A percentile compares a stretch with the other conserved stretches of the same genome.
Conservation (phyloP, 2,888 invertebrate species). For the Parthenolecanium corni region DNA sequence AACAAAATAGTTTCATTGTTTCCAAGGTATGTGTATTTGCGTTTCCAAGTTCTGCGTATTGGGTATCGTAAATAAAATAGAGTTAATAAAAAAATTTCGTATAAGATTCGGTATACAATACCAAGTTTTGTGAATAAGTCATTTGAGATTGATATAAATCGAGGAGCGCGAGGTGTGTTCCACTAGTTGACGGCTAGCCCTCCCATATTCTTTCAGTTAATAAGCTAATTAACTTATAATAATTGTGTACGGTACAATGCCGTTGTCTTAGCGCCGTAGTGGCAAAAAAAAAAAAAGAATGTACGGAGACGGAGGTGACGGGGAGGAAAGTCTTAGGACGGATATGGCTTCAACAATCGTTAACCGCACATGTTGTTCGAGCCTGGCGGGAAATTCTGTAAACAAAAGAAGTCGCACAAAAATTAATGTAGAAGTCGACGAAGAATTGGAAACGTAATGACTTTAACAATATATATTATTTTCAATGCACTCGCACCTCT, state of each 20-base stretch:
- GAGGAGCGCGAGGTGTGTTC: too few species aligned
- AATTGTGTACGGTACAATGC: not conserved
- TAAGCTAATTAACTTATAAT: slow-evolving; percentile 6
- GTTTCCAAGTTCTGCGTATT: too few species aligned
- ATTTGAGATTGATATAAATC: too few species aligned
- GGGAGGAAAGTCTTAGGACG: too few species aligned
- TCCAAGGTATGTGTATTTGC: too few species aligned
- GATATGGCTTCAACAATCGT: slow-evolving; percentile 12
- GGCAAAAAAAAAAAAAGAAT: not conserved
- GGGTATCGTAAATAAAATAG: too few species aligned
- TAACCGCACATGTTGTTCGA: slow-evolving; percentile 28
- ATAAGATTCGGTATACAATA: too few species aligned
- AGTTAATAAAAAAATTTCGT: too few species aligned
- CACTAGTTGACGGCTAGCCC: too few species aligned
- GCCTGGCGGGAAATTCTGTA: slow-evolving; percentile 27
- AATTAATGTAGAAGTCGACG: not conserved
- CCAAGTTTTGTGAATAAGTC: too few species aligned
- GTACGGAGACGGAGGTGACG: not conserved
- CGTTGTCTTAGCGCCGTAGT: not conserved
- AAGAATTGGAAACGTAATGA: slow-evolving; percentile 4
- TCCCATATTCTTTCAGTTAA: not conserved
- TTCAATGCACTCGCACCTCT: not conserved
- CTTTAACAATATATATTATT: slow-evolving; percentile 1
- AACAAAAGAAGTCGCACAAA: slow-evolving; percentile 19
- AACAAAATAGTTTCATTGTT: too few species aligned